Percentiles rank a stretch among this genome's conserved stretches.
Conservation (phyloP, 2,888 invertebrate species). For the Craniophora ligustri region DNA sequence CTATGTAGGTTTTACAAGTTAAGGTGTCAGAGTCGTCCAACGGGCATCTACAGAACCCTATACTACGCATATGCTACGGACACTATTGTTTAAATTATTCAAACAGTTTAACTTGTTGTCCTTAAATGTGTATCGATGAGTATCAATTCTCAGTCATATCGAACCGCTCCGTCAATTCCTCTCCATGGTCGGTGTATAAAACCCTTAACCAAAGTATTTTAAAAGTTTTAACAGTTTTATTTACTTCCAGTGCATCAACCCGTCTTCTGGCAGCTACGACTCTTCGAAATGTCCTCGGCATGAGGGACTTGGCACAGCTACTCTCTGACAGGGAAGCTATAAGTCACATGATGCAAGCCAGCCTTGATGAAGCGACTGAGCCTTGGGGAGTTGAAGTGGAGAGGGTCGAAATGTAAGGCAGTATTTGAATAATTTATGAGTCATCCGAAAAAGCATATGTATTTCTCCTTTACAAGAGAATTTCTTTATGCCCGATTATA, state of each 20-base stretch:
- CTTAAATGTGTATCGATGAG: no score
- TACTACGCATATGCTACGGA: no score
- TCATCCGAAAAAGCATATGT: conserved; percentile 32
- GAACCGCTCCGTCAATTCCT: no score
- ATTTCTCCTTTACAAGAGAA: conserved; percentile 43
- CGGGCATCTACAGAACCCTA: no score
- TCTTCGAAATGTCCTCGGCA: conserved; percentile 96
- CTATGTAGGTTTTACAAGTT: no score
- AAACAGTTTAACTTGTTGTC: no score
- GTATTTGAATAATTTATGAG: conserved; percentile 15
- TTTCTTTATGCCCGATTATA: conserved; percentile 2
- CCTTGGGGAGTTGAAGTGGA: conserved; percentile 98
- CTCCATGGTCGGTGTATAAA: no score
- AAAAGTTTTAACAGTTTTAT: conserved; percentile 3
- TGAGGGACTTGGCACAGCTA: conserved; percentile 96
- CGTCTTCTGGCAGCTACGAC: conserved; percentile 95
- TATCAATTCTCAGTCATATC: no score
- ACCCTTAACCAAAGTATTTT: background rate
- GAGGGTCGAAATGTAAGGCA: conserved; percentile 96
- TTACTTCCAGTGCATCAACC: conserved; percentile 91
- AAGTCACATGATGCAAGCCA: conserved; percentile 96
- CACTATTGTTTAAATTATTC: no score
- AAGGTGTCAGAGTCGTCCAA: no score
- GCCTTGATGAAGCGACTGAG: conserved; percentile 95
- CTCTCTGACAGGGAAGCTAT: conserved; percentile 97